Base-by-base conservation (phyloP, 2,113 vertebrate genomes). In the Phrynocephalus versicolor region DNA sequence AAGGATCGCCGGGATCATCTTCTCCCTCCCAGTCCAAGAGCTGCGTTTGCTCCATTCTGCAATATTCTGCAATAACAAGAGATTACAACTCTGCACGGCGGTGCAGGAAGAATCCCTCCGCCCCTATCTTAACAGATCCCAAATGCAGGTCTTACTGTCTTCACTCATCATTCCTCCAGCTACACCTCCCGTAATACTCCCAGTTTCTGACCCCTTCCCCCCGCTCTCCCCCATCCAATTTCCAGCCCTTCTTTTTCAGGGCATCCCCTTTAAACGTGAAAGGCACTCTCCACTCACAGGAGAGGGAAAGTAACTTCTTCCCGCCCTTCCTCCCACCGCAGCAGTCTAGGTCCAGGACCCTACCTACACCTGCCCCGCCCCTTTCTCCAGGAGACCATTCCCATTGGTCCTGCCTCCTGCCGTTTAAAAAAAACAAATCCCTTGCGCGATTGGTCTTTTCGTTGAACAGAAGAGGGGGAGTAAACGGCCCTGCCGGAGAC, bases 41-140 rank as follows among this genome's bases (percentile, higher is more conserved):
- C 82, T 95, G 95, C 12, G 95, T 96, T 25, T 86, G 86, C n/a
- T 96, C 95, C 95, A 96, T 96, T 78, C 71, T 78, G 69, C 39
- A 86, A 81, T 27, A 5, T 30, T 35, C 45, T 51, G 45, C 45
- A 51, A 30, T 69, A 62, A 39, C 33, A 51, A 51, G 45, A 51
- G 35, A 74, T 70, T 15, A 30, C 14, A 16, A 18, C 25, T n/a
- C n/a, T 21, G 18, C 35, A n/a, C 30, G 2, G 19, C 8, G 15
- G 79, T 51, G 45, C 0, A 25, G 7, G n/a, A n/a, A n/a, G 13
- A 15, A 35, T 23, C 9, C 6, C 35, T 1, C 5, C 58, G 9
- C 35, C 77, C 4, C 65, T 25, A 7, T 58, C 25, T 27, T 76
- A 13, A n/a, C 62, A 76, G 13, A 55, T 35, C 60, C 45, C 19